Evolutionary conservation across 2,113 vertebrate species (phyloP).

Genomic region (Petaurus breviceps): DNA sequence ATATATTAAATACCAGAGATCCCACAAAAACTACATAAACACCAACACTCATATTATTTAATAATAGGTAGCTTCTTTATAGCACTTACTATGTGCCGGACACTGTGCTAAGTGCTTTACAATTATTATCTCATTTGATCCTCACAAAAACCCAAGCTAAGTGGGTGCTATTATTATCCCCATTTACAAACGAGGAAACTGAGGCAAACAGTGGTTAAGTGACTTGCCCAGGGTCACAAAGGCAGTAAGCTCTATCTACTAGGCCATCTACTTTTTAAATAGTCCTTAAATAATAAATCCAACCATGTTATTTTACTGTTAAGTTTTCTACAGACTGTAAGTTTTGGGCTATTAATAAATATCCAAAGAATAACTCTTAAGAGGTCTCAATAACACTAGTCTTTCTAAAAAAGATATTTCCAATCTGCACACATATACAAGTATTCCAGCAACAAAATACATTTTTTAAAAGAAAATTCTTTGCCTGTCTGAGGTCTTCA

Average conservation of each 20-base stretch:
- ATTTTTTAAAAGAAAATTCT: constrained; percentile 57
- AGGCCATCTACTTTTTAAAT: neutral
- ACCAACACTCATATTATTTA: constrained; percentile 33
- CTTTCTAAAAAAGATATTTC: constrained; percentile 52
- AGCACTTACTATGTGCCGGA: neutral
- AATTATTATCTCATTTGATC: neutral
- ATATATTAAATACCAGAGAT: constrained; percentile 43
- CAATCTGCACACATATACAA: constrained; percentile 47
- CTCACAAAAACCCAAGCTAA: neutral
- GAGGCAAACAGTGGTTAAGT: neutral
- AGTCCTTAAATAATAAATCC: neutral
- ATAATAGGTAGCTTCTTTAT: neutral
- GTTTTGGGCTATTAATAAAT: constrained; percentile 3
- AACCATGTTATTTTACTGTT: neutral
- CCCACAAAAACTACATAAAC: constrained; percentile 28
- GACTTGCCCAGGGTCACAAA: neutral
- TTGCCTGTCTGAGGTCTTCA: constrained; percentile 54
- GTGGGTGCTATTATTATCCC: neutral
- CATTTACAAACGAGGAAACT: neutral
- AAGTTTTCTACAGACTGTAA: constrained; percentile 37
- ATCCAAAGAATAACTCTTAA: neutral
- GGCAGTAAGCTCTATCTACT: constrained; percentile 12
- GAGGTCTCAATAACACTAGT: neutral
- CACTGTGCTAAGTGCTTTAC: neutral
- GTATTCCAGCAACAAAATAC: constrained; percentile 40